These are phyloP conservation scores for Acanthococcus lagerstroemiae DNA, from an alignment of 2,888 invertebrate species.

Conservation along the genomic window DNA sequence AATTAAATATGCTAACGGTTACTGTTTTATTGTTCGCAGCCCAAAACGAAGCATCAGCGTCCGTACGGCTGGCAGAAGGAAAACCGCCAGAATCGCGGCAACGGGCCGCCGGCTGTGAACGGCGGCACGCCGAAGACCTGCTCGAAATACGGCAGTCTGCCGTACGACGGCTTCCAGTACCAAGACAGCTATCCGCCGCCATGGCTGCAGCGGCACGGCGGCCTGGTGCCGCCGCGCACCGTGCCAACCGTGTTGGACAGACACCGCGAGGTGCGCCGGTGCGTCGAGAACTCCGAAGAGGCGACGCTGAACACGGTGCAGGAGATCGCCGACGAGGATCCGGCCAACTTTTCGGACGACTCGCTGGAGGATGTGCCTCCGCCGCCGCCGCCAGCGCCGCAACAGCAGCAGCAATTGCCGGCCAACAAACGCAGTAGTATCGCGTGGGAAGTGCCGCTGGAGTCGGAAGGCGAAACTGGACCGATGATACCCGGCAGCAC, in stretches of 20 bases:
- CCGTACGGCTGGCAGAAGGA: constrained; percentile 58
- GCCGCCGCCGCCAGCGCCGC: constrained; percentile 47
- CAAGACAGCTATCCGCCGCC: constrained; percentile 37
- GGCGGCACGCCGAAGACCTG: constrained; percentile 3
- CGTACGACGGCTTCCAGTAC: constrained; percentile 47
- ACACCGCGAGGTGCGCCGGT: constrained; percentile 68
- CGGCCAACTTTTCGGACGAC: constrained; percentile 62
- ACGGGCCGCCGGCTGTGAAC: not conserved
- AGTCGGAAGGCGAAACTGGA: constrained; percentile 53
- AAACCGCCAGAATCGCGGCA: not conserved
- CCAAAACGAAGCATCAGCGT: constrained; percentile 63
- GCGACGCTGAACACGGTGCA: constrained; percentile 37
- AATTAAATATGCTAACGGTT: no score
- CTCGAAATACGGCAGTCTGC: constrained; percentile 56
- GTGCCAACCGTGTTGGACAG: constrained; percentile 62
- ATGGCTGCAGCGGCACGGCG: constrained; percentile 45
- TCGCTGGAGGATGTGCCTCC: constrained; percentile 67
- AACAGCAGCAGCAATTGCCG: constrained; percentile 39
- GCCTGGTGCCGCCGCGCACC: constrained; percentile 50
- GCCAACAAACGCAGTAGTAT: constrained; percentile 65
- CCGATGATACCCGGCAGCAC: constrained; percentile 53
- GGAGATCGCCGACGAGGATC: constrained; percentile 39
- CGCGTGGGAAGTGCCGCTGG: constrained; percentile 76
- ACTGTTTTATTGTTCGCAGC: constrained; percentile 45
- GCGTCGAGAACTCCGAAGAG: constrained; percentile 39